A percentile compares a stretch with the other conserved stretches of the same genome.
Evolutionary conservation across 2,888 invertebrate genomes (phyloP).

Genomic region (Aplocera efformata): DNA sequence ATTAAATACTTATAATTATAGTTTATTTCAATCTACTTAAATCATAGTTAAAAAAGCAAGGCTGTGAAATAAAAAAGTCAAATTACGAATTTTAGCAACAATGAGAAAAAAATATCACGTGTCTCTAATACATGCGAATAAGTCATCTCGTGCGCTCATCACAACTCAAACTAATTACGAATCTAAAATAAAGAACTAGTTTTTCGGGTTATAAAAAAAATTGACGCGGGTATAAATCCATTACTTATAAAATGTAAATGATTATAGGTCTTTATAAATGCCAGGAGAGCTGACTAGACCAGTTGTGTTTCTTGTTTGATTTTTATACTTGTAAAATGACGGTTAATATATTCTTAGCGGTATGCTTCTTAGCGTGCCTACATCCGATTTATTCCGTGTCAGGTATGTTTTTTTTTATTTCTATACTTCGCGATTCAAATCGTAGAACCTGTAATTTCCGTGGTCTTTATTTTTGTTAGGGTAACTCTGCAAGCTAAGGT

Average conservation of each 20-base stretch:
- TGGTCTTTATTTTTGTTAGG: too few species aligned
- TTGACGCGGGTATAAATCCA: slow-evolving; percentile 7
- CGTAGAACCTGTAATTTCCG: too few species aligned
- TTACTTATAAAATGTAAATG: slow-evolving; percentile 13
- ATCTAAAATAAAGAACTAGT: slow-evolving; percentile 11
- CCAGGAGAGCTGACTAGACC: slow-evolving; percentile 3
- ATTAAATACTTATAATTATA: too few species aligned
- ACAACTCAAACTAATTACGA: slow-evolving; percentile 1
- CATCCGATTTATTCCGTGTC: slow-evolving; percentile 11
- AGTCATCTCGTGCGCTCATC: slow-evolving; percentile 1
- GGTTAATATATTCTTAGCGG: slow-evolving; percentile 6
- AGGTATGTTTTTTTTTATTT: slow-evolving; percentile 8
- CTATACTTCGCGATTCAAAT: too few species aligned
- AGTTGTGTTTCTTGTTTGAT: slow-evolving; percentile 6
- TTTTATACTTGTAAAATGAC: slow-evolving; percentile 12
- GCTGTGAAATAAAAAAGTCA: too few species aligned
- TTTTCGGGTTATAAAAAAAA: slow-evolving; percentile 10
- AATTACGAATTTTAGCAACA: too few species aligned
- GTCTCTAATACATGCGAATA: not conserved
- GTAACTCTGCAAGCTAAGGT: too few species aligned
- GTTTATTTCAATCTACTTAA: too few species aligned
- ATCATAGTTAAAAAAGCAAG: too few species aligned
- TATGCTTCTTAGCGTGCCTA: slow-evolving; percentile 13
- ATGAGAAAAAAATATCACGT: too few species aligned
- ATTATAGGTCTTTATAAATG: slow-evolving; percentile 4